Evolutionary conservation across 2,888 invertebrate species (phyloP).

Genomic region (Drosophila eohydei): DNA sequence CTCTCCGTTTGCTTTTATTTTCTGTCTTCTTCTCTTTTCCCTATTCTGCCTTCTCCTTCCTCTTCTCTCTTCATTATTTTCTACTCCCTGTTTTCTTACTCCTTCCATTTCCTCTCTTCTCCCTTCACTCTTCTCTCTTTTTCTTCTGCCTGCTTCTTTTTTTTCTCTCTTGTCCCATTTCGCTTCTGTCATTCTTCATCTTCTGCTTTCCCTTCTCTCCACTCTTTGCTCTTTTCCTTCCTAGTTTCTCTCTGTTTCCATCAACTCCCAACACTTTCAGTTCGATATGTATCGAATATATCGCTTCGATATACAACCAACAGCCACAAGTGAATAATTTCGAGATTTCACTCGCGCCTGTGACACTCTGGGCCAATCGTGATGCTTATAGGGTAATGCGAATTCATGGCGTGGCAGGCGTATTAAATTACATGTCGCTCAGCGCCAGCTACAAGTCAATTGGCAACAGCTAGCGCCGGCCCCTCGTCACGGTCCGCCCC

Average conservation of each 20-base stretch:
- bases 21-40: too few species aligned
- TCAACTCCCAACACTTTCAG: not conserved
- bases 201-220: not conserved
- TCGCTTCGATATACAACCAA: not conserved
- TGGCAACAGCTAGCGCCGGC: conserved; percentile 33
- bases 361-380: not conserved
- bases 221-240: not conserved
- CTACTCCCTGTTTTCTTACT: too few species aligned
- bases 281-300: not conserved
- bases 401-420: conserved; percentile 28
- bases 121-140: too few species aligned
- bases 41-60: not conserved
- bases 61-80: not conserved
- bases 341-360: not conserved
- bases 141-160: too few species aligned
- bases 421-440: conserved; percentile 58
- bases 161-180: too few species aligned
- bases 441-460: conserved; percentile 65
- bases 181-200: too few species aligned
- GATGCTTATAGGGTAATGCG: conserved; percentile 11
- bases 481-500: not conserved
- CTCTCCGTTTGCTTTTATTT: not conserved
- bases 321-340: not conserved
- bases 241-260: not conserved
- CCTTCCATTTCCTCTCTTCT: too few species aligned